A percentile compares a stretch with the other conserved stretches of the same genome.
Conservation (phyloP, 2,888 invertebrate genomes). For the Linyphia triangularis region DNA sequence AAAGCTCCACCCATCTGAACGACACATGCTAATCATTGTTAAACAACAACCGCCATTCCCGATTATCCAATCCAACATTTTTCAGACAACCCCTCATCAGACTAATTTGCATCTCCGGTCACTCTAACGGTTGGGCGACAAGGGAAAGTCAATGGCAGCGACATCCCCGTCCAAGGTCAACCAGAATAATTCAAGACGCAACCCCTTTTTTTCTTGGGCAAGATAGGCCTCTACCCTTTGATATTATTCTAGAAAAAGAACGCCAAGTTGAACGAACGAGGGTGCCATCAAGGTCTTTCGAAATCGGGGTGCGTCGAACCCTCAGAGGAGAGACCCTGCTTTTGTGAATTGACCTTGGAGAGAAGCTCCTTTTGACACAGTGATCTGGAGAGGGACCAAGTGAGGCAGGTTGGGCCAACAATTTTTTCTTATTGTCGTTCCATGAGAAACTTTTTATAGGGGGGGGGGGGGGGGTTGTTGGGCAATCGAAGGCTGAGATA, state of each 20-base stretch:
- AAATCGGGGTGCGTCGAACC: conserved; percentile 64
- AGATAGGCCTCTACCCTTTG: conserved; percentile 48
- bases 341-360: conserved; percentile 70
- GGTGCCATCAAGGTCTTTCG: conserved; percentile 60
- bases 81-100: too few relatives aligned
- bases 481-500: conserved; percentile 1
- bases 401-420: conserved; percentile 67
- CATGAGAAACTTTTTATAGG: background rate
- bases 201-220: too few relatives aligned
- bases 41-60: too few relatives aligned
- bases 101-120: too few relatives aligned
- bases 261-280: conserved; percentile 55
- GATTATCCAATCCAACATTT: too few relatives aligned
- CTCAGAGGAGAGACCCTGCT: too few relatives aligned
- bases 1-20: too few relatives aligned
- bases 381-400: conserved; percentile 70
- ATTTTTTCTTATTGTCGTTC: background rate
- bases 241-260: conserved; percentile 53
- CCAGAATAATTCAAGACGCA: too few relatives aligned
- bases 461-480: background rate
- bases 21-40: too few relatives aligned
- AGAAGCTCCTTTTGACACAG: conserved; percentile 67
- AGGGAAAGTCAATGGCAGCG: too few relatives aligned
- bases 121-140: too few relatives aligned
- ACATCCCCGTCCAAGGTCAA: too few relatives aligned